These are phyloP conservation scores for Catagonus wagneri DNA, from an alignment of 2,113 vertebrate species.

Conservation along the genomic window DNA sequence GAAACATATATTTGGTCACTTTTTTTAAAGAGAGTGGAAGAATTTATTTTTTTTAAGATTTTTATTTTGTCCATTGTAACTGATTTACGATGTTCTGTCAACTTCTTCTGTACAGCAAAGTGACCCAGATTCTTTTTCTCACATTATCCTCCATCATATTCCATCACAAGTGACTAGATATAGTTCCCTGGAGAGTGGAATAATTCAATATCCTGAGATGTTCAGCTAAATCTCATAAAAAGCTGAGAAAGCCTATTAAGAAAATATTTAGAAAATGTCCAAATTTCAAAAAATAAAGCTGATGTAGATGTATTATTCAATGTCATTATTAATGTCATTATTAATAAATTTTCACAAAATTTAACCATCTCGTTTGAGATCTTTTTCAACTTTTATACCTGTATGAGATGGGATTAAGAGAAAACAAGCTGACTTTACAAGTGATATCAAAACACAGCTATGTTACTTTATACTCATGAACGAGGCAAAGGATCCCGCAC, in stretches of 20 bases:
- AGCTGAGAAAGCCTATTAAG: background rate
- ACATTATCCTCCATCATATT: no score
- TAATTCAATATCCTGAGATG: background rate
- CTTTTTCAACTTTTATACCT: background rate
- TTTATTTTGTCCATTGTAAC: no score
- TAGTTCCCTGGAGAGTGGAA: no score
- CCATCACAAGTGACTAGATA: no score
- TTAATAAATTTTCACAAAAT: slow-evolving; percentile 10
- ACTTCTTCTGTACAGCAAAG: no score
- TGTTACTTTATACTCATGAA: background rate
- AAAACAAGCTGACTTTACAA: background rate
- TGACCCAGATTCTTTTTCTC: no score
- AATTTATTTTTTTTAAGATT: background rate
- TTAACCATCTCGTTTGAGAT: background rate
- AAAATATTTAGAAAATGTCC: no score
- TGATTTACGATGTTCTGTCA: no score
- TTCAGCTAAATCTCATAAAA: background rate
- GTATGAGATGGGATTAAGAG: background rate
- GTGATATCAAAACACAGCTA: background rate
- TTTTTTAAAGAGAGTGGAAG: background rate
- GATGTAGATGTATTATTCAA: background rate
- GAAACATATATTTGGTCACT: background rate
- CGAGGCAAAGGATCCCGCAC: background rate
- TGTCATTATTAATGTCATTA: no score
- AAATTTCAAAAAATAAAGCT: slow-evolving; percentile 4